Evolutionary conservation across 1,140 invertebrate genomes (phyloP), one percentile per base, ranked within the genome.

Genomic region (Matsumurasca onukii): DNA sequence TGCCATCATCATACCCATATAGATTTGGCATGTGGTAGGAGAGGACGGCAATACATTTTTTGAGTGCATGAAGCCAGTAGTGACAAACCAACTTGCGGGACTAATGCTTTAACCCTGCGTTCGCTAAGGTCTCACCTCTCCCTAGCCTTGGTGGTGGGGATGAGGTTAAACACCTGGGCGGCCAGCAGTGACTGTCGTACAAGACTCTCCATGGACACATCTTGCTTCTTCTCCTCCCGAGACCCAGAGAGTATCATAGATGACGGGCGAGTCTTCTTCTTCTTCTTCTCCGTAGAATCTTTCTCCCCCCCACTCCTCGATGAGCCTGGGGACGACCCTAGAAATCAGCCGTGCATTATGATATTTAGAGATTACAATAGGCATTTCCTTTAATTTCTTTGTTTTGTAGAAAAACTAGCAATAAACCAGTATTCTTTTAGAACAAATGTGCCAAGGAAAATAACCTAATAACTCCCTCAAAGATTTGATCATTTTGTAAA

Each of bases 101-200:
- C n/a, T n/a, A n/a, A n/a, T n/a, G n/a, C n/a, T n/a, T n/a, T n/a
- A n/a, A 12, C 22, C 25, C 45, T 3, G 9, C 45, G 20, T 65
- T 65, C 39, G 39, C 27, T 34, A 24, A 30, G 15, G 20, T 31
- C 66, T 67, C 79, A 89, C 88, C 88, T 86, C 81, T 91, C 88
- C 73, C 89, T 81, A 66, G 90, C 91, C 77, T 91, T 90, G 55
- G 88, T 85, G 1, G 89, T 89, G 20, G 91, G 91, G 75, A 92
- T 91, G 66, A 92, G 82, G 79, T 91, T 87, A 61, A 92, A 77
- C 64, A 91, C 89, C 80, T 91, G 89, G 69, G 89, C 90, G 65
- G 89, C 89, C 73, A 91, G 81, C 68, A 92, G 77, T 31, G 89
- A 86, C 73, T 91, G 88, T 68, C 87, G 84, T 20, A 88, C 89